Base-by-base conservation (phyloP, 1,140 invertebrate genomes). In the Drosophila melanica region DNA sequence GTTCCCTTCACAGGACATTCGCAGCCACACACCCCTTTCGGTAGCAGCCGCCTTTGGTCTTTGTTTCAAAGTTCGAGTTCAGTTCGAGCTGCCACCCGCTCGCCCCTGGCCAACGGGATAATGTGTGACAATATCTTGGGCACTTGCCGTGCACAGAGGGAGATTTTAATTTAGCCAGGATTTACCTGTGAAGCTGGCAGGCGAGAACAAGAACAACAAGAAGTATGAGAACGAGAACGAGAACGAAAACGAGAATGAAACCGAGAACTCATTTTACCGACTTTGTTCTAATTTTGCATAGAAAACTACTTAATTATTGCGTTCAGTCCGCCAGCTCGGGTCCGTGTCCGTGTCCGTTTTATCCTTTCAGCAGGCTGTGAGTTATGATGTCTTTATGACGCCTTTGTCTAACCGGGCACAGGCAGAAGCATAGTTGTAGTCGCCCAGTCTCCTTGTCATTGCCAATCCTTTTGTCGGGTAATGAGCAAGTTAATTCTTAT, bases 361-460 rank as follows among this genome's bases (percentile, higher is more conserved):
- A 75, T 77, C 85, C 85, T 85, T 89, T 84, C 85, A 81, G 73
- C 80, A 55, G 71, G 67, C 74, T 62, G 67, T 89, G 80, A 90
- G 68, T 78, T 89, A 90, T 89, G 85, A 89, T 89, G 85, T 59
- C 81, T 90, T 89, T 89, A 90, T 89, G 85, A 90, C 69, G 79
- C 59, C 45, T 64, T 74, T 74, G 75, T 73, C 48, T 70, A 59
- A 20, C 53, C 59, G 30, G 14, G 5, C 33, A 50, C 44, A 51
- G 23, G 37, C 37, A 39, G 11, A 27, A 7, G 27, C 27, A 27
- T 6, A 27, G 27, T 7, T 7, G 7, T 12, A 11, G n/a, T 2
- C 39, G 4, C 11, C 27, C 55, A 18, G n/a, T 8, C 41, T 55
- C 20, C 27, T 27, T 27, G 27, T 27, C 27, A 18, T 35, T 50